Conservation (phyloP, 2,888 invertebrate species). For the Pachymerium ferrugineum region DNA sequence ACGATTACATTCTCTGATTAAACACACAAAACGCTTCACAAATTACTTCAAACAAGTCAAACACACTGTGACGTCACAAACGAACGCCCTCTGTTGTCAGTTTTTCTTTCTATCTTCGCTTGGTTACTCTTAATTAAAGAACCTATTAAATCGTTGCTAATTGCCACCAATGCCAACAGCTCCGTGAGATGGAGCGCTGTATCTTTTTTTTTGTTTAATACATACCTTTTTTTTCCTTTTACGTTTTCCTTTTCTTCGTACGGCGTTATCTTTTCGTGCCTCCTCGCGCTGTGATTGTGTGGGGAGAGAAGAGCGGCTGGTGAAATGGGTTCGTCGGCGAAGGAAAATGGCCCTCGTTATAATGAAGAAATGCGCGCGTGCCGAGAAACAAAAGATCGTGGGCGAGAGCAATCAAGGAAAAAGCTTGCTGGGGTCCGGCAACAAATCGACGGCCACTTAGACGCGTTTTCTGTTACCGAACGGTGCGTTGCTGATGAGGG, state of each 20-base stretch:
- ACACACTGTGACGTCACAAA: neutral
- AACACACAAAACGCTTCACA: too few relatives aligned
- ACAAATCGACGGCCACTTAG: slow-evolving; percentile 4
- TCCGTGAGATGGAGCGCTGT: neutral
- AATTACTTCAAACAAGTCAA: neutral
- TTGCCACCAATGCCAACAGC: slow-evolving; percentile 33
- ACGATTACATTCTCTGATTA: too few relatives aligned
- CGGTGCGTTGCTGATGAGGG: neutral
- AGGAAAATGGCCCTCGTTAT: slow-evolving; percentile 29
- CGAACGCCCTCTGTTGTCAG: neutral
- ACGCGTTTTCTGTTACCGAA: slow-evolving; percentile 12
- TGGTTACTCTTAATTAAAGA: slow-evolving; percentile 34
- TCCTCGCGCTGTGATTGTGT: slow-evolving; percentile 31
- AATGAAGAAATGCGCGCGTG: slow-evolving; percentile 15
- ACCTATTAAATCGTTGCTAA: slow-evolving; percentile 35
- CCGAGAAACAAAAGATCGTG: slow-evolving; percentile 14
- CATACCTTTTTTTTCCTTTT: neutral
- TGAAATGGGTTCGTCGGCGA: slow-evolving; percentile 31
- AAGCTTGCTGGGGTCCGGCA: neutral
- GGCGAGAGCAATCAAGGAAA: slow-evolving; percentile 21
- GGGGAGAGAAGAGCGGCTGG: neutral
- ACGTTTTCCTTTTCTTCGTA: slow-evolving; percentile 18
- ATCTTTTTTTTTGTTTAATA: neutral
- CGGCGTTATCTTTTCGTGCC: slow-evolving; percentile 27
- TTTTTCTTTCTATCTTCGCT: slow-evolving; percentile 25